phyloP scores from a whole-genome alignment of 2,888 invertebrate species.

The Seladonia tumulorum region DNA sequence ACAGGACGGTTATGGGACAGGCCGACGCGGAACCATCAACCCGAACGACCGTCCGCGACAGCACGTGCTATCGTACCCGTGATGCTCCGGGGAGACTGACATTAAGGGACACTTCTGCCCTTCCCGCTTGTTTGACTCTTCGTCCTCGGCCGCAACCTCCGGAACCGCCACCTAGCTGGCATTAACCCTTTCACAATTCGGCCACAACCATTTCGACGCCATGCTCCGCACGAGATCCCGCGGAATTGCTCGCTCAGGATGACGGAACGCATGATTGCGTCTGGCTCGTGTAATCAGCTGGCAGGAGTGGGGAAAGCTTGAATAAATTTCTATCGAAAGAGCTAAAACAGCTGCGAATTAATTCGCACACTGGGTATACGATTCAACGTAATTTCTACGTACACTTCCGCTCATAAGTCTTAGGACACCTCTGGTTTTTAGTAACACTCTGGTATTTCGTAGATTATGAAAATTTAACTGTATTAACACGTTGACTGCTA shows the following conservation, averaged over 20 bases:
- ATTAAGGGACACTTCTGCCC: conserved; percentile 8
- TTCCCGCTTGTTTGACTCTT: background rate
- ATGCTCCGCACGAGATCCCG: background rate
- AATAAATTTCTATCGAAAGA: background rate
- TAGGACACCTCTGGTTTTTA: too few species aligned
- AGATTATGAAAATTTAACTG: too few species aligned
- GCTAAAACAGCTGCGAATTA: too few species aligned
- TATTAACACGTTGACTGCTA: too few species aligned
- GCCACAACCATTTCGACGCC: background rate
- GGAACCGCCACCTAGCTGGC: background rate
- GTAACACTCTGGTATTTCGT: too few species aligned
- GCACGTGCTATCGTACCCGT: conserved; percentile 22
- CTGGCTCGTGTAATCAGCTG: background rate
- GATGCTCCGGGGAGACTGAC: conserved; percentile 5
- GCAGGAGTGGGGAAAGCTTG: background rate
- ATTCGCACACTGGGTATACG: too few species aligned
- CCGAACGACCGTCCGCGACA: conserved; percentile 31
- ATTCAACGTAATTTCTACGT: too few species aligned
- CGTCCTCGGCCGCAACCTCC: background rate
- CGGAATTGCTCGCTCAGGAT: background rate
- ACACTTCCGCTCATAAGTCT: too few species aligned
- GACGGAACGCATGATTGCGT: background rate
- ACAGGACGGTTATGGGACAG: conserved; percentile 39
- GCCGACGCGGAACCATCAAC: conserved; percentile 40
- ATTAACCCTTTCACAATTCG: background rate